These are phyloP conservation scores for Parnassius mnemosyne DNA, from an alignment of 2,888 invertebrate genomes.

Conservation along the genomic window DNA sequence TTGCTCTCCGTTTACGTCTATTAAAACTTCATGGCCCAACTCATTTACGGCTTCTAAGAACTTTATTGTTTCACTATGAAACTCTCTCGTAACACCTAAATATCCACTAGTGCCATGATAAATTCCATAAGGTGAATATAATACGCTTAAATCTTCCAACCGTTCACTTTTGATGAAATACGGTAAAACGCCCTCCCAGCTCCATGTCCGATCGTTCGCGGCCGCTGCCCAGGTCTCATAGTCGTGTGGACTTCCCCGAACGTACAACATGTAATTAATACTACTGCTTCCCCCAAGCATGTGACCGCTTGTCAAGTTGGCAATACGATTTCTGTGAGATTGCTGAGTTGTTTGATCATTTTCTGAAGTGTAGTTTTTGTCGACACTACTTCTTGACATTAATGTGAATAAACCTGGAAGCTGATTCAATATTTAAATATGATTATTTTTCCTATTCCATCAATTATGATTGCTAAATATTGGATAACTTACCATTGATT, in stretches of 20 bases:
- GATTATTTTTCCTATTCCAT: background rate
- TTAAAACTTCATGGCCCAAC: slow-evolving; percentile 41
- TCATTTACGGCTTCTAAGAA: slow-evolving; percentile 43
- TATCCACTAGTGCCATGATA: slow-evolving; percentile 40
- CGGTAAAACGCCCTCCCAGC: slow-evolving; percentile 33
- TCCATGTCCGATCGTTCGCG: slow-evolving; percentile 35
- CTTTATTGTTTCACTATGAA: slow-evolving; percentile 19
- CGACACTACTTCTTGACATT: slow-evolving; percentile 22
- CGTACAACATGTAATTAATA: slow-evolving; percentile 36
- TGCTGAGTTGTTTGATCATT: slow-evolving; percentile 27
- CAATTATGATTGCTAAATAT: background rate
- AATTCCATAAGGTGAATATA: slow-evolving; percentile 28
- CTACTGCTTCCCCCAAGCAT: slow-evolving; percentile 39
- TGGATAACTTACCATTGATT: slow-evolving; percentile 26
- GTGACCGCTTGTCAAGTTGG: slow-evolving; percentile 32
- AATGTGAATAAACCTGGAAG: slow-evolving; percentile 25
- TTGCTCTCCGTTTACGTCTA: slow-evolving; percentile 44
- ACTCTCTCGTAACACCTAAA: slow-evolving; percentile 34
- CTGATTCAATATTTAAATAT: slow-evolving; percentile 20
- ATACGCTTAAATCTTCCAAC: slow-evolving; percentile 32
- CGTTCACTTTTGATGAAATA: slow-evolving; percentile 40
- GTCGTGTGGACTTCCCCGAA: slow-evolving; percentile 36
- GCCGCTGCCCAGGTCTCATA: slow-evolving; percentile 37
- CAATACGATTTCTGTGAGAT: slow-evolving; percentile 27
- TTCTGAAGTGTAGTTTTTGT: slow-evolving; percentile 35